Conservation (phyloP, 1,140 invertebrate genomes). For the Euschistus heros region DNA sequence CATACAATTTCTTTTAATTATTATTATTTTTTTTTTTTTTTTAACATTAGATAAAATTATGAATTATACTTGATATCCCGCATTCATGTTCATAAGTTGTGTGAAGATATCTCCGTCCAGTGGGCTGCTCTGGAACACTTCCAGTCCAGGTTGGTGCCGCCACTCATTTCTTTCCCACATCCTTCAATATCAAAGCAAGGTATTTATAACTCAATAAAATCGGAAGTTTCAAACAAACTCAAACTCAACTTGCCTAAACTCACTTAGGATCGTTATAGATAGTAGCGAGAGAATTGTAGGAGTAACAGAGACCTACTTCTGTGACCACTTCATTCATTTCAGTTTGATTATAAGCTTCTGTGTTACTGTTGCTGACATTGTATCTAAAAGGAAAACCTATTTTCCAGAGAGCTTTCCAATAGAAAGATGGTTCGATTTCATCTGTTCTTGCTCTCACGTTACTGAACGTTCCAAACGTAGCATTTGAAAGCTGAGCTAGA, state of each 20-base stretch:
- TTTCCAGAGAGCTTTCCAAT: not conserved
- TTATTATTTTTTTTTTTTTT: no score
- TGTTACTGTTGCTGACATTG: conserved; percentile 28
- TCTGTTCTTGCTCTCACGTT: not conserved
- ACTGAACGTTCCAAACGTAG: not conserved
- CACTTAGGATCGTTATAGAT: conserved; percentile 48
- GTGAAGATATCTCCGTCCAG: conserved; percentile 57
- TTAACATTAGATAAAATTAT: no score
- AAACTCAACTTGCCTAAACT: conserved; percentile 29
- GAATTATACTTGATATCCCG: conserved; percentile 44
- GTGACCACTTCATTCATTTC: conserved; percentile 38
- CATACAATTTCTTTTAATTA: no score
- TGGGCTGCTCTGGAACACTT: conserved; percentile 48
- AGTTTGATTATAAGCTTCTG: conserved; percentile 12
- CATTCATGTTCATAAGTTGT: conserved; percentile 54
- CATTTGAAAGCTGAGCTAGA: not conserved
- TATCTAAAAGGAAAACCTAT: conserved; percentile 19
- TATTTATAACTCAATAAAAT: not conserved
- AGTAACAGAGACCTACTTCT: conserved; percentile 54
- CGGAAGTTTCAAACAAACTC: not conserved
- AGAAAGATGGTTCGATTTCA: not conserved
- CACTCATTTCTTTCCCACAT: conserved; percentile 31
- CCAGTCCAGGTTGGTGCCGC: conserved; percentile 22
- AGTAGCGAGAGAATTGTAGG: conserved; percentile 50
- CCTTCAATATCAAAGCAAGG: not conserved